Percentiles rank a stretch among this genome's conserved stretches.
Conservation (phyloP, 2,113 vertebrate species). For the Acanthochromis polyacanthus region DNA sequence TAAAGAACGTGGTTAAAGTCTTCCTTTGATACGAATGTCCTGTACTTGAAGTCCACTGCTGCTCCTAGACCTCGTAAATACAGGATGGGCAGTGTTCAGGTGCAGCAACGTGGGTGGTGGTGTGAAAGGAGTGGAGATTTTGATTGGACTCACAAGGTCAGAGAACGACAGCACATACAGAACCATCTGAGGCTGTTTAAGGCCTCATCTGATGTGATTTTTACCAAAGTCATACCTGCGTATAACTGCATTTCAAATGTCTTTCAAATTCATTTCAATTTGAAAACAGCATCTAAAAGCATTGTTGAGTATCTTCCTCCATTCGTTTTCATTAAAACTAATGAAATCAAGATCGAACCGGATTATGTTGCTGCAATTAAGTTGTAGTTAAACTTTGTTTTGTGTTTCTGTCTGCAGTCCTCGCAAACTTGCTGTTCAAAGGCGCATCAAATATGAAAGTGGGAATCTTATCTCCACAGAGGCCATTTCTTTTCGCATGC, state of each 20-base stretch:
- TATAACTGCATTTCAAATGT: too few species aligned
- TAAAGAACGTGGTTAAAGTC: conserved; percentile 18
- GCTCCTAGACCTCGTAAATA: conserved; percentile 28
- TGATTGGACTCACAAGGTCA: conserved; percentile 15
- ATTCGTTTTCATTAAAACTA: too few species aligned
- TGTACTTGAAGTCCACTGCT: background rate
- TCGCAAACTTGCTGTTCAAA: conserved; percentile 23
- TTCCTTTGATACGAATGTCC: background rate
- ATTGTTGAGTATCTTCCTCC: background rate
- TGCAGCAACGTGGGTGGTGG: background rate
- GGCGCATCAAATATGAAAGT: conserved; percentile 41
- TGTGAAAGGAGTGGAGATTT: conserved; percentile 5
- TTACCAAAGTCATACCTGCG: background rate
- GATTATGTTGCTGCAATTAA: too few species aligned
- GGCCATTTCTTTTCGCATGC: background rate
- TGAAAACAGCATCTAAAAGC: background rate
- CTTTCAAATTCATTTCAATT: background rate
- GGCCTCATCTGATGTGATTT: background rate
- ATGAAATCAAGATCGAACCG: too few species aligned
- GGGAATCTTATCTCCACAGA: background rate
- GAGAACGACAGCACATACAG: background rate
- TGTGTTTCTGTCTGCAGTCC: background rate
- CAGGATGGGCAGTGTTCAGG: background rate
- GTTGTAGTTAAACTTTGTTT: background rate
- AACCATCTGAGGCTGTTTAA: background rate